Conservation (phyloP, 2,113 vertebrate species). For the Bagarius yarrelli region DNA sequence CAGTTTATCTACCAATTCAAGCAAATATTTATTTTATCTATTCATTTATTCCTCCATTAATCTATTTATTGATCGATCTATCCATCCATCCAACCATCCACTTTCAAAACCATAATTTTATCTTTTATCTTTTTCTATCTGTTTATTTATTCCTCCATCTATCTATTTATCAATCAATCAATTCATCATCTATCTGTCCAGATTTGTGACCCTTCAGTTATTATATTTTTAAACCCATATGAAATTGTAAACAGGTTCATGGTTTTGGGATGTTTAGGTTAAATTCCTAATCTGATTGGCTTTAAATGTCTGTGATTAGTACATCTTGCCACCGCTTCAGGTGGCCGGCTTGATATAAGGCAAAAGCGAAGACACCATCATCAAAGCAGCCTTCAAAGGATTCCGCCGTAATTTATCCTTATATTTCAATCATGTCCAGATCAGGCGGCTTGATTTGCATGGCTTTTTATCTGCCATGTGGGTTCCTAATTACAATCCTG, state of each 20-base stretch:
- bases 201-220: not conserved
- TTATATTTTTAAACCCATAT: not conserved
- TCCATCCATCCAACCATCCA: not conserved
- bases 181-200: not conserved
- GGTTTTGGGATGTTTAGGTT: constrained; percentile 24
- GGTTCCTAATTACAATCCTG: constrained; percentile 31
- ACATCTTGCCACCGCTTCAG: constrained; percentile 36
- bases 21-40: no score
- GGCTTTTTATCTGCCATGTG: constrained; percentile 38
- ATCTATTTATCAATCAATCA: not conserved
- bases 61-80: not conserved
- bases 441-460: constrained; percentile 45
- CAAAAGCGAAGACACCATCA: constrained; percentile 36
- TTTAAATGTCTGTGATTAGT: constrained; percentile 44
- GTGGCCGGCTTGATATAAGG: constrained; percentile 9
- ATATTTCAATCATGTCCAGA: constrained; percentile 38
- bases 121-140: not conserved
- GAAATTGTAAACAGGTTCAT: not conserved
- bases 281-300: constrained; percentile 32
- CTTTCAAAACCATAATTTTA: no score
- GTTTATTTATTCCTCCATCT: not conserved
- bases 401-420: constrained; percentile 47
- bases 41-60: not conserved
- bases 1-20: not conserved
- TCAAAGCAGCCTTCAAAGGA: constrained; percentile 53